phyloP scores from a whole-genome alignment of 2,888 invertebrate species.

The Chrysolina oricalcia region DNA sequence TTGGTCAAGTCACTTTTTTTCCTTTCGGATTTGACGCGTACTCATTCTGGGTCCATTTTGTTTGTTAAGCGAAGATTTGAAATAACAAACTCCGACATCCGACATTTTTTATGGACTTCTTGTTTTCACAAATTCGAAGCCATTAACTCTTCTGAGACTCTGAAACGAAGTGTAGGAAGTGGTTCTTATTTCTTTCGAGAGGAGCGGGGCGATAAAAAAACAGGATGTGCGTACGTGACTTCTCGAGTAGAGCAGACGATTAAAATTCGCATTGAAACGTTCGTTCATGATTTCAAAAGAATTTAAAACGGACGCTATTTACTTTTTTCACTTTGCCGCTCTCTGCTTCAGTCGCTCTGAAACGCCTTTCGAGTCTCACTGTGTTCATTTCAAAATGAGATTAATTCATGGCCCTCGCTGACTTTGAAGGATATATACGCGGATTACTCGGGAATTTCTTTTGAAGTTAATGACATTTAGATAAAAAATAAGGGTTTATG shows the following conservation, averaged over 20 bases:
- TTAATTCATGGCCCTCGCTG: conserved; percentile 26
- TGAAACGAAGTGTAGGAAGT: neutral
- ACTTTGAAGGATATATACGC: conserved; percentile 17
- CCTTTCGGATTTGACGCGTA: too few species aligned
- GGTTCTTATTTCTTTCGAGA: conserved; percentile 6
- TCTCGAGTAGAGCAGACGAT: conserved; percentile 23
- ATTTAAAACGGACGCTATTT: conserved; percentile 27
- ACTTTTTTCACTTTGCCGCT: conserved; percentile 24
- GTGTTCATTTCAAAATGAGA: conserved; percentile 27
- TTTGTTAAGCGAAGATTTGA: too few species aligned
- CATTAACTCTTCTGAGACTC: neutral
- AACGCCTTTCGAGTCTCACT: conserved; percentile 31
- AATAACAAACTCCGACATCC: too few species aligned
- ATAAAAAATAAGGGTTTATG: neutral
- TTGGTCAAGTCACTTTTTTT: too few species aligned
- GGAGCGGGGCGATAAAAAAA: conserved; percentile 2
- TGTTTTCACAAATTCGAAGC: neutral
- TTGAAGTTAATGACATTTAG: neutral
- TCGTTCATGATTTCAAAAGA: conserved; percentile 30
- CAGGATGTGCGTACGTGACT: conserved; percentile 27
- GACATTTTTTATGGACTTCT: neutral
- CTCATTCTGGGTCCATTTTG: too few species aligned
- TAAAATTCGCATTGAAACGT: conserved; percentile 29
- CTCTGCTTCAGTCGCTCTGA: conserved; percentile 21
- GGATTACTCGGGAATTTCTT: neutral